Evolutionary conservation across 2,797 vertebrate genomes (phyloP), one percentile per base, ranked within the genome.

Genomic region (Tragopan temminckii): DNA sequence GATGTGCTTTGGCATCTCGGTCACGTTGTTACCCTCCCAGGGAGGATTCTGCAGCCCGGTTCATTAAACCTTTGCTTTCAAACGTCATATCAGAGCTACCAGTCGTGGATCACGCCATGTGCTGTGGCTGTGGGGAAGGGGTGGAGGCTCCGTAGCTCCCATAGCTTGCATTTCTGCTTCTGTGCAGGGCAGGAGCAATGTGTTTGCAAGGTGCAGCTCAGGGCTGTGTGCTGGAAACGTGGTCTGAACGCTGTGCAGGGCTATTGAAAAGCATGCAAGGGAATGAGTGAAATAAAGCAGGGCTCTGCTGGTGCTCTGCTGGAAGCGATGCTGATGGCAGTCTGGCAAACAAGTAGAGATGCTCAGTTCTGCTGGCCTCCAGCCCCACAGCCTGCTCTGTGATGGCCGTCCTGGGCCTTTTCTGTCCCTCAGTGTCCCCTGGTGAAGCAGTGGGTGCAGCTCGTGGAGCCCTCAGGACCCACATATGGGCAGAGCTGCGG

Each of bases 81-180:
- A 6, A 42, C 3, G 29, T 52, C 4, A 2, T 14, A 1, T 29
- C 20, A 14, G 57, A 40, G 53, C n/a, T 52, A 52, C 50, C 27
- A 11, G 6, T 23, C 5, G 0, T 7, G 5, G 42, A 18, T 31
- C 7, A 1, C 2, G 4, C 20, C 40, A 2, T 40, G 21, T 11
- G 17, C 66, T 9, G 0, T 33, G 57, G 58, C 58, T 25, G 23
- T 3, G 79, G 17, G 19, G 67, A 25, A 15, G 57, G 9, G 11
- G 11, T 3, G 2, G 61, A 31, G 33, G 48, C 31, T 69, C 58
- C 2, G 3, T 11, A 2, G 14, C 43, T 77, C 27, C 18, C 52
- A 9, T 4, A 11, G 17, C 42, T 45, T 6, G 10, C 5, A 0
- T 29, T 74, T 24, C 62, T 67, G 66, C 64, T 9, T 18, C 11